Evolutionary conservation across 2,888 invertebrate genomes (phyloP), one percentile per base, ranked within the genome.

Genomic region (Nowickia ferox): DNA sequence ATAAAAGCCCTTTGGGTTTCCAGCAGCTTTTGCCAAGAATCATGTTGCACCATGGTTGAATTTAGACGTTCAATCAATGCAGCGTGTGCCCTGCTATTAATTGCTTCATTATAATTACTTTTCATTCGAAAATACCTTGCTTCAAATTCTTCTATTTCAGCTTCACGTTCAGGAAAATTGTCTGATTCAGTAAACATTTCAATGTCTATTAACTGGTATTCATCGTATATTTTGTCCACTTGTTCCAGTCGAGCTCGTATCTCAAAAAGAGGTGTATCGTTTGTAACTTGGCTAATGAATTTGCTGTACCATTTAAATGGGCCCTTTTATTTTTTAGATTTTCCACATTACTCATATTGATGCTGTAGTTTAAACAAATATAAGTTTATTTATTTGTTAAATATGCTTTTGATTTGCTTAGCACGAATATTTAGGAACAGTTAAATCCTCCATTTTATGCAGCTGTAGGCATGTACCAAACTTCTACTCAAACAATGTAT

Each of bases 41-140:
- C 71, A n/a, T 79, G 71, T 9, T 71, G 61, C 44, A 71, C 55
- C 1, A 63, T 65, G 44, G 63, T 71, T 8, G 71, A 79, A 30
- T 71, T 79, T 1, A 72, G 71, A 53, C 2, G 53, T 4, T 55
- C 55, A 22, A 55, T 22, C 9, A 10, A 22, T 11, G 22, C 10
- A 10, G 22, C 10, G 22, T 55, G 55, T 9, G 51, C 13, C 17
- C 51, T 40, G 22, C 40, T 40, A 15, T 19, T 66, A 2, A 46
- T 48, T 10, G 55, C 57, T 42, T 69, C 68, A n/a, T 19, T n/a
- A 11, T 61, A 61, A 11, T 22, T 77, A 1, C 48, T 51, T 57
- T 83, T 80, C 38, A 80, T 65, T 10, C 22, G 30, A 10, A 17
- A 53, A 53, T 55, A 55, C 15, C 63, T 71, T 15, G 69, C 38